Evolutionary conservation across 2,797 vertebrate species (phyloP), one percentile per base, ranked within the genome.

Genomic region (Poecilia wingei): DNA sequence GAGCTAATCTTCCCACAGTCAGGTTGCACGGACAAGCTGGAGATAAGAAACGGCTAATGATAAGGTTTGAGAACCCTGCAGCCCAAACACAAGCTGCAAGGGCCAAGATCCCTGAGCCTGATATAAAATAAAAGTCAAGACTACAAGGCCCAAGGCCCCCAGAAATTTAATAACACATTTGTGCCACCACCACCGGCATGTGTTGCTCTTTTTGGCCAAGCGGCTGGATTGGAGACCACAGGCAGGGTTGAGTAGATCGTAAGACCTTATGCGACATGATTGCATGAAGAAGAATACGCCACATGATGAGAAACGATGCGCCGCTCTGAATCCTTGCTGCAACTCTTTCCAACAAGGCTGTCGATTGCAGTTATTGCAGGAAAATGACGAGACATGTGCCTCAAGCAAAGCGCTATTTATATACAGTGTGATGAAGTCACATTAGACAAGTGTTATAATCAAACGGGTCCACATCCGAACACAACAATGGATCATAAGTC

Each of bases 1-100:
- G 75, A 84, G 91, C 87, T 94, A 93, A 95, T 94, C 94, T 93
- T 90, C 77, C 83, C 53, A 36, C 88, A 89, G 92, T 93, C 86
- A 89, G 92, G 88, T 89, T 93, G 88, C 87, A 90, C 89, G 91
- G 90, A 94, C 91, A 93, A 90, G 90, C 78, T 77, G 13, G n/a
- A 90, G 93, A 95, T 94, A 94, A 95, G 90, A 91, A 85, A 14
- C 77, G 79, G 76, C 80, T 87, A 28, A 69, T 70, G 94, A 95
- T 94, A 95, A 94, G 88, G 70, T 89, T 71, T 72, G 83, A 89
- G 92, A 93, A 87, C 90, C 92, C 90, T 76, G 72, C 82, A 89
- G 91, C 90, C 83, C 75, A 91, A 90, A 78, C 85, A 85, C 39
- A 0, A 82, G 88, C 82, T 87, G 75, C 36, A 28, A 82, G 76